These are phyloP conservation scores for Neria commutata DNA, from an alignment of 2,888 invertebrate species.

Conservation along the genomic window DNA sequence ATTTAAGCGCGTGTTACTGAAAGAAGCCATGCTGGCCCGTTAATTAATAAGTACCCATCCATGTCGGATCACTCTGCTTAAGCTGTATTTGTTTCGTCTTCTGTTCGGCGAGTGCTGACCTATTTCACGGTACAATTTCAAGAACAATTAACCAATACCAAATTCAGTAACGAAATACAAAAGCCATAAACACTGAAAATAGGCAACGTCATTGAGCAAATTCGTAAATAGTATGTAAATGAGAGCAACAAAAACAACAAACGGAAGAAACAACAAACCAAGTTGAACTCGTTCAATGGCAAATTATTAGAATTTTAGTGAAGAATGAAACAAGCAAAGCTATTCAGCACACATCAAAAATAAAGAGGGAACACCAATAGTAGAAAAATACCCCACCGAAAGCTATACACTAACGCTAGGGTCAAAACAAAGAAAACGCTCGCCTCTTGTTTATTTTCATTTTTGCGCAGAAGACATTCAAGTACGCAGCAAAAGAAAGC, in stretches of 20 bases:
- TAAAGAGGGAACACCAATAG: background rate
- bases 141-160: background rate
- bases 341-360: too few relatives aligned
- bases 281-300: constrained; percentile 21
- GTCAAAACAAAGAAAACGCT: too few relatives aligned
- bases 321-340: background rate
- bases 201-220: background rate
- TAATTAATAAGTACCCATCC: too few relatives aligned
- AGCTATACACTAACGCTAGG: too few relatives aligned
- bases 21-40: too few relatives aligned
- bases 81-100: too few relatives aligned
- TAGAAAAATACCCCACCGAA: too few relatives aligned
- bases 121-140: background rate
- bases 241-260: constrained; percentile 5
- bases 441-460: too few relatives aligned
- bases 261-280: constrained; percentile 8
- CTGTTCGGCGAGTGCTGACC: background rate
- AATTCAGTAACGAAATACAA: background rate
- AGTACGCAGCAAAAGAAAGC: background rate
- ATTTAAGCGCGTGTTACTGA: too few relatives aligned
- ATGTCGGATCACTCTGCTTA: too few relatives aligned
- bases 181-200: background rate
- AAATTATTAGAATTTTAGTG: background rate
- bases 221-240: constrained; percentile 7
- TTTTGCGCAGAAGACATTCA: background rate